phyloP scores from a whole-genome alignment of 35 echinoderm and acorn worm genomes.

The Heliocidaris tuberculata region DNA sequence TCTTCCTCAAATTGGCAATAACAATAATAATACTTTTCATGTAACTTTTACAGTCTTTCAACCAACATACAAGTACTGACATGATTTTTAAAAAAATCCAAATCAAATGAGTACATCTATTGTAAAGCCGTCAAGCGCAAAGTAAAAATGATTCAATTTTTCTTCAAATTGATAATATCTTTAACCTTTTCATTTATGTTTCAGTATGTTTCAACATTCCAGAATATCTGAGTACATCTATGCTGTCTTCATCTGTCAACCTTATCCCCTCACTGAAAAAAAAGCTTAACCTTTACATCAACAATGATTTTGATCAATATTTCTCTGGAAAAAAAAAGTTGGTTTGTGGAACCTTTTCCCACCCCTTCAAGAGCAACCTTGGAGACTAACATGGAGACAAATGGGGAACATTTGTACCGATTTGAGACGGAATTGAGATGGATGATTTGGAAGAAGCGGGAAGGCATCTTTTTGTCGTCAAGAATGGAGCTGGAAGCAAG shows the following conservation, averaged over 20 bases:
- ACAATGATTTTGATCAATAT: neutral
- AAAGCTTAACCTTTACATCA: constrained; percentile 9
- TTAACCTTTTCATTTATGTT: too few relatives aligned
- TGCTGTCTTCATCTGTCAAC: neutral
- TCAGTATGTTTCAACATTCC: neutral
- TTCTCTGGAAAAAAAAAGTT: neutral
- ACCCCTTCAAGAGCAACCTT: neutral
- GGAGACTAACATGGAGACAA: neutral
- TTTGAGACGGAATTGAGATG: neutral
- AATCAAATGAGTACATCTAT: too few relatives aligned
- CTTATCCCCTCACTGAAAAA: neutral
- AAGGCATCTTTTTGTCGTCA: neutral
- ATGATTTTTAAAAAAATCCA: too few relatives aligned
- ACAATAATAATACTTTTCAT: too few relatives aligned
- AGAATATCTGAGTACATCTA: neutral
- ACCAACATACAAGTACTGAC: too few relatives aligned
- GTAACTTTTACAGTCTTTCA: too few relatives aligned
- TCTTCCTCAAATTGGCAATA: too few relatives aligned
- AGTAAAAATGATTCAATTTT: too few relatives aligned
- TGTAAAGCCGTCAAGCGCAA: too few relatives aligned
- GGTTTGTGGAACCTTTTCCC: neutral
- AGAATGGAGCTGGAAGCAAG: neutral
- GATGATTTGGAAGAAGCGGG: neutral
- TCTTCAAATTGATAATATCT: too few relatives aligned
- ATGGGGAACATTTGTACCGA: neutral